phyloP scores from a whole-genome alignment of 2,797 vertebrate species.

The Megalops cyprinoides region DNA sequence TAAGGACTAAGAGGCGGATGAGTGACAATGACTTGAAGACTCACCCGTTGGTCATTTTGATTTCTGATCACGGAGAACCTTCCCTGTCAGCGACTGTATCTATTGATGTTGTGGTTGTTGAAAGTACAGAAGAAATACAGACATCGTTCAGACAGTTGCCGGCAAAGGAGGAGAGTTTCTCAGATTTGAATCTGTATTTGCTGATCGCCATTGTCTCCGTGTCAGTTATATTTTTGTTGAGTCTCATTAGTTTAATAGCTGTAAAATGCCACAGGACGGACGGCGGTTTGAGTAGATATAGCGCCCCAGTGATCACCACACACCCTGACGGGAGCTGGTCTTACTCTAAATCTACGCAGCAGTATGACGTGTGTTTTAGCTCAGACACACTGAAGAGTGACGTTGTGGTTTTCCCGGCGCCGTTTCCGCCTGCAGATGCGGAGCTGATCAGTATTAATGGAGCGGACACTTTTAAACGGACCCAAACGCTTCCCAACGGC shows the following conservation, averaged over 20 bases:
- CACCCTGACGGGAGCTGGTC: no score
- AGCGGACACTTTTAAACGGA: constrained; percentile 1
- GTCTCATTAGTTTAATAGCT: constrained; percentile 7
- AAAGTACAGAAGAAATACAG: neutral
- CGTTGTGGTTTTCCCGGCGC: constrained; percentile 5
- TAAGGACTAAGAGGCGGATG: no score
- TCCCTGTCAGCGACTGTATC: neutral
- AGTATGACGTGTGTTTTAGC: constrained; percentile 23
- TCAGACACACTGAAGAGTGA: constrained; percentile 26
- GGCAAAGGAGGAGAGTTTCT: neutral
- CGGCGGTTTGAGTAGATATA: no score
- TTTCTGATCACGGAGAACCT: no score
- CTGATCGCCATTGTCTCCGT: constrained; percentile 18
- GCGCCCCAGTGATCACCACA: no score
- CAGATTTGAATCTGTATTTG: constrained; percentile 20
- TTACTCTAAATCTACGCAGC: no score
- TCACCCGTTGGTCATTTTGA: no score
- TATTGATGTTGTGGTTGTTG: neutral
- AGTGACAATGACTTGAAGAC: no score
- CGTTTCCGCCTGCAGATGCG: neutral
- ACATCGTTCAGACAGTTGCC: neutral
- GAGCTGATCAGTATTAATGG: constrained; percentile 7
- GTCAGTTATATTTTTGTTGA: constrained; percentile 5
- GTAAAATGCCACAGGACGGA: constrained; percentile 13
- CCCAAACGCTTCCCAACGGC: neutral